Base-by-base conservation (phyloP, 2,888 invertebrate genomes). In the Aricia artaxerxes region DNA sequence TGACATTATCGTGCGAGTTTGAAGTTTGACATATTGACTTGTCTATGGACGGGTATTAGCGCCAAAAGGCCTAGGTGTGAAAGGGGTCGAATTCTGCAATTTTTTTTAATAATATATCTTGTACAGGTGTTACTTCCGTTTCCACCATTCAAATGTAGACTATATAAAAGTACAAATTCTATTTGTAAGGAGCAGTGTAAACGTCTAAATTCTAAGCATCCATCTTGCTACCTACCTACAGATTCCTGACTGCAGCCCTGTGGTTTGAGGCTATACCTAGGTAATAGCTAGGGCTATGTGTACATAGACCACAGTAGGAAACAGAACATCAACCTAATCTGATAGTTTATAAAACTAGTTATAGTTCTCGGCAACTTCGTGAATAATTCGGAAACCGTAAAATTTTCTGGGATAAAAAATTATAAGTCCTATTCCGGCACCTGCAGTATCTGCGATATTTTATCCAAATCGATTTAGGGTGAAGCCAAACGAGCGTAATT, bases 1-100 rank as follows among this genome's bases (percentile, higher is more conserved):
- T 80, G 83, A 82, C 83, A 78, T 79, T 78, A 79, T 81, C 79
- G 81, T 81, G 81, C 81, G 81, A 82, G 79, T 82, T 80, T 77
- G 79, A 79, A 72, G 75, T 75, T 75, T 49, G 49, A 44, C 75
- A 75, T 75, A 75, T 75, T 75, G 73, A 60, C 64, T 78, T 73
- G 49, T 79, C 77, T 80, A 78, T 73, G 40, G 7, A 31, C n/a
- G 64, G 49, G 40, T 75, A 75, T 49, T 75, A 75, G 49, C 13
- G 69, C 69, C 69, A 69, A 69, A 69, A 69, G 16, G 35, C 38
- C 69, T 69, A 69, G 69, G 69, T 69, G 69, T 69, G 69, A 69
- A 69, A 69, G 69, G 69, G 69, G 69, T 69, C 9, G 69, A 13
- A 69, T 69, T 69, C 69, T 13, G 69, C 69, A 1, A 69, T 16